Conservation (phyloP, 2,888 invertebrate genomes). For the Timandra comae region DNA sequence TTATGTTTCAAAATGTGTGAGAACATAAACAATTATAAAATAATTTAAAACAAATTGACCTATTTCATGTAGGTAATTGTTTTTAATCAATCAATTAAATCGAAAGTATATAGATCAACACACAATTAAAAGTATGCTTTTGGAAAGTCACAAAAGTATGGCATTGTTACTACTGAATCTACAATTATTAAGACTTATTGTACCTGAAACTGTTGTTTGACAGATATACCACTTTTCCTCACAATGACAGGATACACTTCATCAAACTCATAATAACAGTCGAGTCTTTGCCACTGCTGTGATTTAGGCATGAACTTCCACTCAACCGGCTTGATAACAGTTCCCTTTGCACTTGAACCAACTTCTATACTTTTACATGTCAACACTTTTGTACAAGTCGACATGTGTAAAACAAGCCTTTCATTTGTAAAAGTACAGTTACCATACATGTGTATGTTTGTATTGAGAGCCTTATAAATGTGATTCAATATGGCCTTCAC, state of each 20-base stretch:
- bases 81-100: too few species aligned
- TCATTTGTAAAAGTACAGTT: conserved; percentile 74
- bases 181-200: not conserved
- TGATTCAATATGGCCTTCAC: conserved; percentile 75
- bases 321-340: conserved; percentile 81
- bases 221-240: conserved; percentile 77
- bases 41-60: too few species aligned
- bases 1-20: too few species aligned
- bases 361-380: conserved; percentile 82
- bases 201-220: conserved; percentile 84
- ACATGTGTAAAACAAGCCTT: conserved; percentile 80
- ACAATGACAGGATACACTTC: conserved; percentile 83
- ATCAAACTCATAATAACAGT: conserved; percentile 86
- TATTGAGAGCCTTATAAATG: conserved; percentile 73
- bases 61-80: too few species aligned
- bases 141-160: too few species aligned
- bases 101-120: too few species aligned
- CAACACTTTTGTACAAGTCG: conserved; percentile 68
- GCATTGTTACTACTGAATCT: too few species aligned
- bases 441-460: conserved; percentile 78
- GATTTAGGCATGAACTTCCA: conserved; percentile 84
- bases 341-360: conserved; percentile 45
- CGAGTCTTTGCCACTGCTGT: conserved; percentile 85
- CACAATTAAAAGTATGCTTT: too few species aligned
- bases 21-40: too few species aligned